Evolutionary conservation across 2,888 invertebrate genomes (phyloP), one percentile per base, ranked within the genome.

Genomic region (Pinctada fucata): DNA sequence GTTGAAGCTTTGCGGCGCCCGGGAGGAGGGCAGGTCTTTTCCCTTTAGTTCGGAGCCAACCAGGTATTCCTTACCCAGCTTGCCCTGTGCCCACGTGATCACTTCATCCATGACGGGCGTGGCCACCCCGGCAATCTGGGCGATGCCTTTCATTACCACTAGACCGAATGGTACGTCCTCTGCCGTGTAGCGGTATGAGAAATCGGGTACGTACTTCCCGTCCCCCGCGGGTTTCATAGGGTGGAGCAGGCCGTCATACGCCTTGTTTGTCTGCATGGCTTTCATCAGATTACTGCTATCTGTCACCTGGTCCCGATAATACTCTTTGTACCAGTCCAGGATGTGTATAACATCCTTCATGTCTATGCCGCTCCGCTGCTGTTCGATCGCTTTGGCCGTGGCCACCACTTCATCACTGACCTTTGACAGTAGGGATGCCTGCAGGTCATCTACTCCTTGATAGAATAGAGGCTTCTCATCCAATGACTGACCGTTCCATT

Each of bases 101-200:
- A 88, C 83, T 50, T 79, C 75, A 77, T 89, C 88, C 49, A 86
- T 87, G 5, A 81, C 81, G 3, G 89, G 89, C 3, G 89, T 88
- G 45, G 76, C 73, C 0, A 88, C 86, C 2, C 86, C 87, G 0
- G 83, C 87, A 58, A 88, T 84, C 72, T 85, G 82, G 5, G 88
- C 86, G 45, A 88, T 84, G 1, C 89, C 89, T 66, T 87, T 87
- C 77, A 86, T 83, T 3, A 89, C 87, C 10, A 86, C 86, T 10
- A 88, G 73, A 13, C 89, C 89, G 73, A 82, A 88, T 1, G 89
- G 89, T 10, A 88, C 76, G 72, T 89, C 89, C 68, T 89, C 89
- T 3, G 84, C 68, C 48, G 82, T 80, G 80, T 89, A 89, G n/a
- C 89, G 81, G 79, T 88, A 86, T 10, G 51, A 77, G 72, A 88